Conservation (phyloP, 1,140 invertebrate genomes). For the Paraescarpia echinospica region DNA sequence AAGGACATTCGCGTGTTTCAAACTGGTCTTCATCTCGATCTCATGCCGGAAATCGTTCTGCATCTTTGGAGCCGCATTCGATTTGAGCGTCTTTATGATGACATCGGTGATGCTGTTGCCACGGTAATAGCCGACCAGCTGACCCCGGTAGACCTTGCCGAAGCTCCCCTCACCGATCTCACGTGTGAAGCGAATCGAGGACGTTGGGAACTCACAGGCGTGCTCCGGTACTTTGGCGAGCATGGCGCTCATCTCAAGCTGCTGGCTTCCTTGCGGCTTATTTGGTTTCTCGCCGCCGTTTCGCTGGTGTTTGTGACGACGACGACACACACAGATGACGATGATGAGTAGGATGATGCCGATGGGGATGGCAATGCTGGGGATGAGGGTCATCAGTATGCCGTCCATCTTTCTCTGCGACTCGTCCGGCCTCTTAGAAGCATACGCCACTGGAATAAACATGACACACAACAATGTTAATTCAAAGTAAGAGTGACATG, state of each 20-base stretch:
- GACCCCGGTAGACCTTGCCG: conserved; percentile 80
- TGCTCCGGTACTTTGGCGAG: conserved; percentile 58
- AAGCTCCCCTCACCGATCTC: conserved; percentile 96
- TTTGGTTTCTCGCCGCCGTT: conserved; percentile 25
- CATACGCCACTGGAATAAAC: neutral
- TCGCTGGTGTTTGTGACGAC: conserved; percentile 35
- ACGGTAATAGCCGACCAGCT: conserved; percentile 67
- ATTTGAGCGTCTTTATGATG: conserved; percentile 93
- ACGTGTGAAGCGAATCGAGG: conserved; percentile 85
- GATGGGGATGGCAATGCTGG: conserved; percentile 60
- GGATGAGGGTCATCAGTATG: conserved; percentile 55
- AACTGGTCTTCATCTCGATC: conserved; percentile 88
- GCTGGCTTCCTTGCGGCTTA: conserved; percentile 4
- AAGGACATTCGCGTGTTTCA: conserved; percentile 94
- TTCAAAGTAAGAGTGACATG: neutral
- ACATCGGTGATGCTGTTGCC: conserved; percentile 69
- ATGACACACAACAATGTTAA: neutral
- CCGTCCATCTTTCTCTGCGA: neutral
- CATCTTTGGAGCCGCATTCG: conserved; percentile 86
- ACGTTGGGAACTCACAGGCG: conserved; percentile 64
- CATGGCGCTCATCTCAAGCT: conserved; percentile 75
- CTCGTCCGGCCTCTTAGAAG: neutral
- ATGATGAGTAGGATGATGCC: conserved; percentile 61
- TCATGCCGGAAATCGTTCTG: conserved; percentile 85
- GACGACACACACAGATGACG: conserved; percentile 54